phyloP scores from a whole-genome alignment of 2,113 vertebrate species.

The Chaetura pelagica region DNA sequence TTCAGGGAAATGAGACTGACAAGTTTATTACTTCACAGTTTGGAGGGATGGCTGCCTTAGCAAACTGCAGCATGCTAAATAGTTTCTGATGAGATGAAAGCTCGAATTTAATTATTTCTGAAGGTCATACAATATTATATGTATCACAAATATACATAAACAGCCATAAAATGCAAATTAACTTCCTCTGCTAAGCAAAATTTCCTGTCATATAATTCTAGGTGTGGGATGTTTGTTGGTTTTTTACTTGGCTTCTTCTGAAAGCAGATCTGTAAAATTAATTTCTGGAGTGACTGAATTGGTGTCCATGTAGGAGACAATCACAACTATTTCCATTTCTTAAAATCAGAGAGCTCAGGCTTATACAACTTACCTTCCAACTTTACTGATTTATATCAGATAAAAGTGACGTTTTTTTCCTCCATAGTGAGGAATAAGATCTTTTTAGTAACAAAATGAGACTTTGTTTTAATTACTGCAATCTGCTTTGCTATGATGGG shows the following conservation, averaged over 20 bases:
- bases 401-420: rapidly evolving
- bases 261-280: not conserved
- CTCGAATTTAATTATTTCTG: not conserved
- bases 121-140: not conserved
- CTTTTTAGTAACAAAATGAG: not conserved
- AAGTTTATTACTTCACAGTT: not conserved
- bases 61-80: not conserved
- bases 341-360: not conserved
- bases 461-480: not conserved
- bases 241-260: not conserved
- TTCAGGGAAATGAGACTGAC: not conserved
- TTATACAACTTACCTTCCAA: not conserved
- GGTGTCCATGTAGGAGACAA: not conserved
- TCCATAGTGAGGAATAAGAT: not conserved
- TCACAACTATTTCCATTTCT: not conserved
- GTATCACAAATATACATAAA: not conserved
- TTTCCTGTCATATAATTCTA: not conserved
- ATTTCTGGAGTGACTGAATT: not conserved
- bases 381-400: not conserved
- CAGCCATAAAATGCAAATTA: not conserved
- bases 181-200: not conserved
- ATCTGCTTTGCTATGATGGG: not conserved
- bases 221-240: not conserved
- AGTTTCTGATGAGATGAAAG: not conserved
- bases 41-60: not conserved